Base-by-base conservation (phyloP, 2,888 invertebrate genomes). In the Cenopis cana region DNA sequence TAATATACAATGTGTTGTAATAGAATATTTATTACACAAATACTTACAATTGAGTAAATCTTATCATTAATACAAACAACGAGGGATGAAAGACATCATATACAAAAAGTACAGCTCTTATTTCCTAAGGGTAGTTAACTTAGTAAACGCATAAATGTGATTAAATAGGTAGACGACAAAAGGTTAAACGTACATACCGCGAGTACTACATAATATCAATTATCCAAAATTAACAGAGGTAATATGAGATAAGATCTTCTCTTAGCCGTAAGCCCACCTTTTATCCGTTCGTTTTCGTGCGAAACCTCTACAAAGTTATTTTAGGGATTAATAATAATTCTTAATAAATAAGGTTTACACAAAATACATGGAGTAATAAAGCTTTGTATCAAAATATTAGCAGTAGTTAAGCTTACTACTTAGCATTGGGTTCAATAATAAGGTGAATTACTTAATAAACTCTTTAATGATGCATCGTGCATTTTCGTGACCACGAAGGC, bases 241-340 rank as follows among this genome's bases (percentile, higher is more conserved):
- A 24, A 24, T 24, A 73, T 68, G 76, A 78, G 66, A 73, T 69
- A 76, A 59, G 60, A 73, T 72, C 75, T 62, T 71, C 71, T 69
- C 77, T 78, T 78, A 76, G 57, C 76, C 77, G 74, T 72, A 76
- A 74, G 75, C 76, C 73, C 74, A 76, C 76, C 71, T 75, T 74
- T 69, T 76, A 79, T 80, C 77, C 85, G 78, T 91, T 93, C 92
- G 92, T 91, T 93, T 87, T 80, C 86, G 82, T 89, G 90, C 92
- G 92, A 93, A 93, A 93, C 92, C 92, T 90, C 85, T 89, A 85
- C 80, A 83, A 89, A 91, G 88, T 84, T 89, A 89, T 88, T 77
- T 85, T 88, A 87, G 85, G 87, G 84, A 85, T 86, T 85, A 89
- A 84, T 84, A 59, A 46, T 85, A 85, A 81, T 79, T 76, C 77